Conservation (phyloP, 2,113 vertebrate genomes). For the Gadus chalcogrammus region DNA sequence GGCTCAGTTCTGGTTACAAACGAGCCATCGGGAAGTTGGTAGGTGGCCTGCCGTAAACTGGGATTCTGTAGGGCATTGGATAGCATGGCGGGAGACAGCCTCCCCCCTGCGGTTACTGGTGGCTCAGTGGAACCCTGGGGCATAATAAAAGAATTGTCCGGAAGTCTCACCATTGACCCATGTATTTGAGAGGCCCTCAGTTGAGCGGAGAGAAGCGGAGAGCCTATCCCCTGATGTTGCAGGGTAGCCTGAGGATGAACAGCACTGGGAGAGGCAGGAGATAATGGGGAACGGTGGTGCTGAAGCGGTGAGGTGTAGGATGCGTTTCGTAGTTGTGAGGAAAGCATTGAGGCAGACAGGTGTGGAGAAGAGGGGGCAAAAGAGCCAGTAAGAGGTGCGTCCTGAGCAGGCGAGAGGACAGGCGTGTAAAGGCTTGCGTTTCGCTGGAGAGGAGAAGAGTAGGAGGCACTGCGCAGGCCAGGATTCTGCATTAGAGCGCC, state of each 20-base stretch:
- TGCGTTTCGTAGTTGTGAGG: slow-evolving; percentile 61
- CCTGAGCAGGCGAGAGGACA: slow-evolving; percentile 45
- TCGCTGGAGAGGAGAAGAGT: slow-evolving; percentile 60
- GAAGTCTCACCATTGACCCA: slow-evolving; percentile 58
- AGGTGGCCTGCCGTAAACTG: slow-evolving; percentile 60
- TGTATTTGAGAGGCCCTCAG: slow-evolving; percentile 55
- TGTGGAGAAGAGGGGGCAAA: slow-evolving; percentile 49
- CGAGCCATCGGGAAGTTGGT: slow-evolving; percentile 67
- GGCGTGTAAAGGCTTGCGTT: slow-evolving; percentile 58
- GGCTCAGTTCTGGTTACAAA: slow-evolving; percentile 54
- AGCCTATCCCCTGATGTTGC: slow-evolving; percentile 35
- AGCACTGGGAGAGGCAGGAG: slow-evolving; percentile 25
- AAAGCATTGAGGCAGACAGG: slow-evolving; percentile 64
- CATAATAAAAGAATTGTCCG: slow-evolving; percentile 55
- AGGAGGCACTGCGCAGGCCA: slow-evolving; percentile 56
- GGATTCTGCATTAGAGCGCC: slow-evolving; percentile 62
- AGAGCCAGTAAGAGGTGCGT: slow-evolving; percentile 7
- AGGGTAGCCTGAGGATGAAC: slow-evolving; percentile 14
- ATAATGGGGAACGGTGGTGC: slow-evolving; percentile 36
- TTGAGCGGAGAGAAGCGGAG: slow-evolving; percentile 48
- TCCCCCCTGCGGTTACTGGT: slow-evolving; percentile 25
- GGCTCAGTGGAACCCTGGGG: slow-evolving; percentile 30
- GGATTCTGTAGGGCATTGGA: slow-evolving; percentile 65
- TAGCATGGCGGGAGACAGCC: slow-evolving; percentile 45
- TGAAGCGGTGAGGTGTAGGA: slow-evolving; percentile 61